These are phyloP conservation scores for Nemotelus pantherinus DNA, from an alignment of 2,888 invertebrate genomes.

Conservation along the genomic window DNA sequence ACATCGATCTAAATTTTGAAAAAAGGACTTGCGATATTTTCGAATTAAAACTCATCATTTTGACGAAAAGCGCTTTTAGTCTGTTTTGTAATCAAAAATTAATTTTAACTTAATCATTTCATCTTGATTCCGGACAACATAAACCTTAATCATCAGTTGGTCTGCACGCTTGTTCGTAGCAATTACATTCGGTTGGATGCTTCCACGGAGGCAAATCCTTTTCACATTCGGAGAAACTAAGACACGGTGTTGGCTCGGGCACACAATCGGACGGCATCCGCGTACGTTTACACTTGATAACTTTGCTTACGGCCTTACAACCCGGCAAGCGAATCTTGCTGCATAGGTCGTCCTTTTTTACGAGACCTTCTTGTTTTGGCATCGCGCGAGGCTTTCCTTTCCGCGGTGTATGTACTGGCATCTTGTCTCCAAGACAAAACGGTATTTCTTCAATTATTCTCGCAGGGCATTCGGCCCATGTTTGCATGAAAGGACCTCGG, in stretches of 20 bases:
- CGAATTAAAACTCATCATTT: no score
- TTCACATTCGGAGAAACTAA: constrained; percentile 38
- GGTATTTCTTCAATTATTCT: not conserved
- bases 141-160: constrained; percentile 12
- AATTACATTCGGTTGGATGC: constrained; percentile 14
- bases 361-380: constrained; percentile 2
- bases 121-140: not conserved
- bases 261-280: constrained; percentile 28
- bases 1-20: no score
- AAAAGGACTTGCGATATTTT: no score
- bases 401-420: constrained; percentile 17
- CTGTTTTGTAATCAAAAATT: no score
- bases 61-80: no score
- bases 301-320: constrained; percentile 14
- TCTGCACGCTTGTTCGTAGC: constrained; percentile 9
- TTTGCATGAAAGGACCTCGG: constrained; percentile 8
- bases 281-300: constrained; percentile 21
- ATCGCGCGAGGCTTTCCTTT: not conserved
- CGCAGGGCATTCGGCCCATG: constrained; percentile 32
- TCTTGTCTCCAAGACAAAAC: constrained; percentile 1
- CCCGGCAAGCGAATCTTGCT: constrained; percentile 10
- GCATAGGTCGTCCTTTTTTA: constrained; percentile 3
- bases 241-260: constrained; percentile 10
- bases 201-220: constrained; percentile 23
- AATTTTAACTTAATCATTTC: no score